Evolutionary conservation across 2,888 invertebrate genomes (phyloP).

Genomic region (Habrosyne pyritoides): DNA sequence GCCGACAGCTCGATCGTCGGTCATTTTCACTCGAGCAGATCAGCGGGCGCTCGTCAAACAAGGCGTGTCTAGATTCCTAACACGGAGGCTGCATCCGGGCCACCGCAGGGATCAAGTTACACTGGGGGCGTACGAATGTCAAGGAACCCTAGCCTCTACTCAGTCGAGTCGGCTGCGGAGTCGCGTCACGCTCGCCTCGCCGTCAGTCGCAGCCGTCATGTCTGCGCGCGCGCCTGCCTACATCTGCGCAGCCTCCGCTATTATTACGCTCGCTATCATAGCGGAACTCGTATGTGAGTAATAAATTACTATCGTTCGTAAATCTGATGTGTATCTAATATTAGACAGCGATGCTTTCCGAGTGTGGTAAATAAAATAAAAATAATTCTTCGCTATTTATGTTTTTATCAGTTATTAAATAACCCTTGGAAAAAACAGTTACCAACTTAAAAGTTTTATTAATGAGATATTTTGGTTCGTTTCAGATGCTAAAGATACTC

Average conservation of each 20-base stretch:
- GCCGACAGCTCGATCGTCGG: conserved; percentile 53
- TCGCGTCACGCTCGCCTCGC: conserved; percentile 32
- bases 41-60: conserved; percentile 55
- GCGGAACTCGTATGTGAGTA: conserved; percentile 60
- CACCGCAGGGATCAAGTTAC: conserved; percentile 70
- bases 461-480: conserved; percentile 18
- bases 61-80: conserved; percentile 76
- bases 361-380: neutral
- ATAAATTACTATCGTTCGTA: conserved; percentile 11
- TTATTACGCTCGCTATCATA: conserved; percentile 32
- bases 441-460: neutral
- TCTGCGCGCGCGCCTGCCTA: conserved; percentile 66
- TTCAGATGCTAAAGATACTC: conserved; percentile 56
- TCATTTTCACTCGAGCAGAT: conserved; percentile 58
- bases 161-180: conserved; percentile 18
- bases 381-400: neutral
- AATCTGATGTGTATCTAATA: neutral
- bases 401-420: conserved; percentile 6
- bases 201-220: conserved; percentile 73
- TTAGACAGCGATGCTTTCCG: neutral
- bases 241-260: conserved; percentile 27
- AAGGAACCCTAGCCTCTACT: conserved; percentile 69
- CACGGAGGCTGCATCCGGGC: conserved; percentile 81
- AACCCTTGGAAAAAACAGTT: neutral
- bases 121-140: conserved; percentile 77